phyloP scores from a whole-genome alignment of 1,140 invertebrate species.

The Drosophila mojavensis region DNA sequence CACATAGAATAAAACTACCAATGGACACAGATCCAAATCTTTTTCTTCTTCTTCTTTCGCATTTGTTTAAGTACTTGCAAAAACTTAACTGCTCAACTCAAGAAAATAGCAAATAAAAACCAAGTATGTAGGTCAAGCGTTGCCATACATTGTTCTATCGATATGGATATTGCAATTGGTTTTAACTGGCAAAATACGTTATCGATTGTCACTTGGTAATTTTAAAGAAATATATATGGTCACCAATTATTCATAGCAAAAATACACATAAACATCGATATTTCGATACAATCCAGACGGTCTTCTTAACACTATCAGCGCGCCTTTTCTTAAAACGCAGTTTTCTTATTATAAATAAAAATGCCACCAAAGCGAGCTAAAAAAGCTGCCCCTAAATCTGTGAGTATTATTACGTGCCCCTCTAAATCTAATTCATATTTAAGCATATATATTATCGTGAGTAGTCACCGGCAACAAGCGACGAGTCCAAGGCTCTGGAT shows the following conservation, averaged over 20 bases:
- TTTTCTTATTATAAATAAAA: background rate
- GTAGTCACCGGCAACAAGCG: background rate
- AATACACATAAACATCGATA: background rate
- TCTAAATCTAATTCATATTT: background rate
- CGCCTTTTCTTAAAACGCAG: constrained; percentile 7
- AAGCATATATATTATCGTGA: too few relatives aligned
- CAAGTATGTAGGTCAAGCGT: background rate
- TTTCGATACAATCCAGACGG: background rate
- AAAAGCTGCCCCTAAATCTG: constrained; percentile 2
- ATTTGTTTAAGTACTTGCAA: constrained; percentile 27
- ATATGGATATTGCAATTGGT: background rate
- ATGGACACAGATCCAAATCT: background rate
- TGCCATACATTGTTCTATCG: background rate
- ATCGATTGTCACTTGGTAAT: background rate
- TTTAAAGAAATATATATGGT: background rate
- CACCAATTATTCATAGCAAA: background rate
- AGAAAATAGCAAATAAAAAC: constrained; percentile 3
- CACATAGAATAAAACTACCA: background rate
- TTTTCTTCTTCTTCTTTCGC: constrained; percentile 14
- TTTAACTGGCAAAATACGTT: background rate
- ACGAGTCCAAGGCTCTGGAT: constrained; percentile 37
- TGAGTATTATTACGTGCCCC: background rate
- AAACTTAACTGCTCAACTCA: constrained; percentile 10
- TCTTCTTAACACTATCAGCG: background rate
- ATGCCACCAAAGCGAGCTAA: constrained; percentile 41